Evolutionary conservation across 2,797 vertebrate species (phyloP).

Genomic region (Chelonia mydas): DNA sequence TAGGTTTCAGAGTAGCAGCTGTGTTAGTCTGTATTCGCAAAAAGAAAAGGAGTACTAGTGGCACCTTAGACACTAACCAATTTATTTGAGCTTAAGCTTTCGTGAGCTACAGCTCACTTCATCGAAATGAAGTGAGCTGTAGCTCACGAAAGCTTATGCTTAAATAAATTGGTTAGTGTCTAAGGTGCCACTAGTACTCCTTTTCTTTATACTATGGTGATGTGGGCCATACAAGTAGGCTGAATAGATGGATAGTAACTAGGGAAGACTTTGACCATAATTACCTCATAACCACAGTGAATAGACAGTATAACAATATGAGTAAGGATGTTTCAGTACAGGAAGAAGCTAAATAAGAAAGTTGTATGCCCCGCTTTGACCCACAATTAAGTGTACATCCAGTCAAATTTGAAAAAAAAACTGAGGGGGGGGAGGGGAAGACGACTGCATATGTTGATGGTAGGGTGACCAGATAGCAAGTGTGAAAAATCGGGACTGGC

Average conservation of each 20-base stretch:
- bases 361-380: not conserved
- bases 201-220: not conserved
- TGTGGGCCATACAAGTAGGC: not conserved
- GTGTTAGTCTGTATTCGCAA: too few relatives aligned
- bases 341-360: not conserved
- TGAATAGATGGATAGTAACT: not conserved
- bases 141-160: too few relatives aligned
- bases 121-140: too few relatives aligned
- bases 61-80: too few relatives aligned
- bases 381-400: not conserved
- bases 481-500: too few relatives aligned
- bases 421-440: not conserved
- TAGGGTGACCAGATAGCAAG: not conserved
- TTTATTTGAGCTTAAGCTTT: too few relatives aligned
- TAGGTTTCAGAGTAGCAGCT: too few relatives aligned
- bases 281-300: not conserved
- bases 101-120: too few relatives aligned
- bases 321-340: not conserved
- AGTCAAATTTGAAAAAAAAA: not conserved
- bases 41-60: too few relatives aligned
- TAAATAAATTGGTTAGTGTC: too few relatives aligned
- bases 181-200: too few relatives aligned
- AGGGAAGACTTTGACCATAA: not conserved
- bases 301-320: not conserved
- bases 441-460: constrained; percentile 37